Conservation (phyloP, 2,888 invertebrate genomes). For the Scaptomyza caliginosa region DNA sequence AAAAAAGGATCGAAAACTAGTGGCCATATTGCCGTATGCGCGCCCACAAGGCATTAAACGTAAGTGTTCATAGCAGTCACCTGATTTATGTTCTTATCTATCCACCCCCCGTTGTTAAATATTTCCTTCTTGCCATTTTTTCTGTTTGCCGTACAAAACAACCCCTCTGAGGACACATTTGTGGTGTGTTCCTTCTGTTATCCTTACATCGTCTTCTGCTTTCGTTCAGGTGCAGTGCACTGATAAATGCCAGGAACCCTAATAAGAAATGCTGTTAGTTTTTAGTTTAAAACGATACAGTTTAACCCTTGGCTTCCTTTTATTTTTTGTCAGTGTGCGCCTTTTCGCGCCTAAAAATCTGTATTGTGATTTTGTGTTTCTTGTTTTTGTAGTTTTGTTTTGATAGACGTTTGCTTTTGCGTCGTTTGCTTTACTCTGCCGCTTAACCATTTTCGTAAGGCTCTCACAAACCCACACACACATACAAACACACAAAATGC, state of each 20-base stretch:
- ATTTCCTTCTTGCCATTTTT: not conserved
- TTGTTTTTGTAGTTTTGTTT: conserved; percentile 59
- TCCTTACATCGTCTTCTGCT: not conserved
- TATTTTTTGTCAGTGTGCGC: conserved; percentile 9
- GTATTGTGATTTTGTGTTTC: conserved; percentile 23
- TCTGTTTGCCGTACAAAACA: conserved; percentile 5
- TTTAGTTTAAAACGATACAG: too few relatives aligned
- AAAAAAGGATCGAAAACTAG: not conserved
- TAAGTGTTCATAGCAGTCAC: conserved; percentile 33
- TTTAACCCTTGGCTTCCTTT: conserved; percentile 11
- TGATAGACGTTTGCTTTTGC: conserved; percentile 52
- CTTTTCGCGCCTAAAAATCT: conserved; percentile 35
- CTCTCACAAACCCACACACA: not conserved
- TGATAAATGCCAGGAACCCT: not conserved
- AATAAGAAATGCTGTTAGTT: not conserved
- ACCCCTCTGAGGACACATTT: conserved; percentile 22
- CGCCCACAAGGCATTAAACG: conserved; percentile 33
- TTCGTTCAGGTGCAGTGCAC: conserved; percentile 31
- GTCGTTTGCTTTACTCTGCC: conserved; percentile 20
- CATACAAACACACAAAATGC: not conserved
- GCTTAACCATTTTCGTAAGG: conserved; percentile 36
- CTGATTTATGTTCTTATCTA: conserved; percentile 27
- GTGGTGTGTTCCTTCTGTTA: conserved; percentile 8
- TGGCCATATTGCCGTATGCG: conserved; percentile 14
- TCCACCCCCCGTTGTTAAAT: conserved; percentile 1